These are phyloP conservation scores for Spicauda simplicius DNA, from an alignment of 2,888 invertebrate species.

Conservation along the genomic window DNA sequence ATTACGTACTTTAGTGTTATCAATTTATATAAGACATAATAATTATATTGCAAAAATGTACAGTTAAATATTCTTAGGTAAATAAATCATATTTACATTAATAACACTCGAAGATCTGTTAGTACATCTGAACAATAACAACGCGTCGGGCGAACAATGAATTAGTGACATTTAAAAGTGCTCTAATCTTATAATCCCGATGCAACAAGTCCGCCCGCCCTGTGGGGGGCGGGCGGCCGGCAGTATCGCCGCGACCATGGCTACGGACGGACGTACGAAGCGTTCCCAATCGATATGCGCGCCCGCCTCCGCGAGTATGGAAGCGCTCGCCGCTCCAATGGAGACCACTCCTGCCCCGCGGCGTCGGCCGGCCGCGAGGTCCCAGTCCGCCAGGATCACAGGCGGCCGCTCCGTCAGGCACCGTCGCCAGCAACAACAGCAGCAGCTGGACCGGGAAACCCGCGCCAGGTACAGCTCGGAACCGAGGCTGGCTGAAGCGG, in stretches of 20 bases:
- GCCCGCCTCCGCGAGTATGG: slow-evolving; percentile 88
- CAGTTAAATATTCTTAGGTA: too few relatives aligned
- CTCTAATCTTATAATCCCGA: slow-evolving; percentile 63
- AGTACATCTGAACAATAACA: slow-evolving; percentile 29
- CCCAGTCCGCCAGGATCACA: slow-evolving; percentile 90
- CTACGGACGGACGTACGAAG: slow-evolving; percentile 87
- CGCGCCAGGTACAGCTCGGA: slow-evolving; percentile 87
- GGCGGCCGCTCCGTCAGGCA: slow-evolving; percentile 86
- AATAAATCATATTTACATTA: too few relatives aligned
- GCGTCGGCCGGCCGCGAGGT: slow-evolving; percentile 89
- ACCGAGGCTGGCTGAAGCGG: slow-evolving; percentile 87
- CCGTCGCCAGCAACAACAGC: slow-evolving; percentile 74
- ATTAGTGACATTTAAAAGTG: slow-evolving; percentile 66
- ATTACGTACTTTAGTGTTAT: too few relatives aligned
- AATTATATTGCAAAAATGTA: too few relatives aligned
- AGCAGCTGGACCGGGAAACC: slow-evolving; percentile 79
- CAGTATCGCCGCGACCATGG: slow-evolving; percentile 84
- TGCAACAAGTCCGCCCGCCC: slow-evolving; percentile 71
- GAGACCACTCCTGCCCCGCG: slow-evolving; percentile 85
- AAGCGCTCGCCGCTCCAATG: slow-evolving; percentile 83
- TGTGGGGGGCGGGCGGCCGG: slow-evolving; percentile 53
- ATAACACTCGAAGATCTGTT: neutral
- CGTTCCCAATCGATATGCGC: slow-evolving; percentile 91
- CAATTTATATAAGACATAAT: too few relatives aligned
- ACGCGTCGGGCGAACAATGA: slow-evolving; percentile 21